phyloP scores from a whole-genome alignment of 2,797 vertebrate species.

The Lepus townsendii region DNA sequence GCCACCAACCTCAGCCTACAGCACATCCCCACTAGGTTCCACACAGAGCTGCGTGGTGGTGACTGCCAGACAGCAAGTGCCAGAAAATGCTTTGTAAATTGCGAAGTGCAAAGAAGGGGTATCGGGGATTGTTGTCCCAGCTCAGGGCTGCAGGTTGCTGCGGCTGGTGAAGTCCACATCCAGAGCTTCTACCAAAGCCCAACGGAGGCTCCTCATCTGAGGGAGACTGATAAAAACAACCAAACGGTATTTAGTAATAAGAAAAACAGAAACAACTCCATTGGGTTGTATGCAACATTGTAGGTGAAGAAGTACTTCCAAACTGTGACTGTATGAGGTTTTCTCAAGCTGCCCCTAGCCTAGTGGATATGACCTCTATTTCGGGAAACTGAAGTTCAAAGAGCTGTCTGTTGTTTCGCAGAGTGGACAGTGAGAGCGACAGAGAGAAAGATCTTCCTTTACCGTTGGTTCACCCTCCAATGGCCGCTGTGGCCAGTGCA shows the following conservation, averaged over 20 bases:
- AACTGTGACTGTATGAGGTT: accelerated
- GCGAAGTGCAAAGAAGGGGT: accelerated
- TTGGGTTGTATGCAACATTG: accelerated
- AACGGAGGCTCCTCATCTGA: neutral
- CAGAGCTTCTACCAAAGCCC: neutral
- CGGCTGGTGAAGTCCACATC: accelerated
- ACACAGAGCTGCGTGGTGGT: accelerated
- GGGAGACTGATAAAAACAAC: accelerated
- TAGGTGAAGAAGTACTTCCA: neutral
- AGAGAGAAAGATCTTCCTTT: too few relatives aligned
- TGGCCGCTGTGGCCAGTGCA: too few relatives aligned
- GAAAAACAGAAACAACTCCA: neutral
- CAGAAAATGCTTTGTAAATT: neutral
- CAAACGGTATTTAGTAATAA: neutral
- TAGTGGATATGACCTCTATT: neutral
- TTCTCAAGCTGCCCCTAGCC: neutral
- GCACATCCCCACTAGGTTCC: neutral
- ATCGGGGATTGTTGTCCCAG: accelerated
- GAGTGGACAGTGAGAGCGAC: too few relatives aligned
- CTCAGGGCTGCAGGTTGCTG: accelerated
- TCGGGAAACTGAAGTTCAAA: neutral
- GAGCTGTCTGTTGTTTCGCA: neutral
- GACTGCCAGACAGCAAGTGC: too few relatives aligned
- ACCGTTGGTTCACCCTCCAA: too few relatives aligned
- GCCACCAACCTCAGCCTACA: neutral